Conservation (phyloP, 2,888 invertebrate species). For the Mythimna lalbum region DNA sequence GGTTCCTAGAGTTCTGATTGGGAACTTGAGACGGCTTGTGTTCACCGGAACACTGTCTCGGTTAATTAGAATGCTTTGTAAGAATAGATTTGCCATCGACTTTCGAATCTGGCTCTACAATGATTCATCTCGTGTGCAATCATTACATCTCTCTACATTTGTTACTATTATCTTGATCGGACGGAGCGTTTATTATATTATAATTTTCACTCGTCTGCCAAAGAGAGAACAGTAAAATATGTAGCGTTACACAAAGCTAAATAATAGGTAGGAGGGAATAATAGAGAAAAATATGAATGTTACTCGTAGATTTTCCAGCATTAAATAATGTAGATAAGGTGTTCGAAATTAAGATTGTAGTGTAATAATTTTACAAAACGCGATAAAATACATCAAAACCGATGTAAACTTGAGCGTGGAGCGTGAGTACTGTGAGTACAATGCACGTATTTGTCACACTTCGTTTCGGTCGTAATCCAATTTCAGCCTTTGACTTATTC, state of each 20-base stretch:
- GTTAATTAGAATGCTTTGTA: conserved; percentile 78
- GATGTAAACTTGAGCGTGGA: conserved; percentile 31
- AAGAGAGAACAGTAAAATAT: conserved; percentile 23
- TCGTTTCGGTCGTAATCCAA: conserved; percentile 57
- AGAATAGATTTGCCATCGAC: conserved; percentile 75
- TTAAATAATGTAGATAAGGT: conserved; percentile 24
- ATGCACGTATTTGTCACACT: conserved; percentile 42
- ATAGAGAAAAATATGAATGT: conserved; percentile 22
- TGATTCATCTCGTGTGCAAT: conserved; percentile 58
- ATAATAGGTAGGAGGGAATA: conserved; percentile 21
- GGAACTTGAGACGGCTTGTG: conserved; percentile 78
- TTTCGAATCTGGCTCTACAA: conserved; percentile 65
- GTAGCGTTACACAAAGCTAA: conserved; percentile 15
- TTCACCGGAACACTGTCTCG: conserved; percentile 79
- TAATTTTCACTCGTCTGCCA: conserved; percentile 29
- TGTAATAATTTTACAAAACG: conserved; percentile 28
- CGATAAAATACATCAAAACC: conserved; percentile 37
- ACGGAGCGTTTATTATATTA: conserved; percentile 36
- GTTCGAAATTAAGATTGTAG: conserved; percentile 20
- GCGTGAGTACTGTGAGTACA: conserved; percentile 17
- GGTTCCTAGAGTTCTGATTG: conserved; percentile 77
- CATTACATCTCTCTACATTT: conserved; percentile 52
- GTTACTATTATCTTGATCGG: conserved; percentile 56
- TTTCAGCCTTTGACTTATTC: conserved; percentile 50
- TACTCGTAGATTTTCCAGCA: conserved; percentile 30